Conservation (phyloP, 2,888 invertebrate genomes). For the Drosophila mimica region DNA sequence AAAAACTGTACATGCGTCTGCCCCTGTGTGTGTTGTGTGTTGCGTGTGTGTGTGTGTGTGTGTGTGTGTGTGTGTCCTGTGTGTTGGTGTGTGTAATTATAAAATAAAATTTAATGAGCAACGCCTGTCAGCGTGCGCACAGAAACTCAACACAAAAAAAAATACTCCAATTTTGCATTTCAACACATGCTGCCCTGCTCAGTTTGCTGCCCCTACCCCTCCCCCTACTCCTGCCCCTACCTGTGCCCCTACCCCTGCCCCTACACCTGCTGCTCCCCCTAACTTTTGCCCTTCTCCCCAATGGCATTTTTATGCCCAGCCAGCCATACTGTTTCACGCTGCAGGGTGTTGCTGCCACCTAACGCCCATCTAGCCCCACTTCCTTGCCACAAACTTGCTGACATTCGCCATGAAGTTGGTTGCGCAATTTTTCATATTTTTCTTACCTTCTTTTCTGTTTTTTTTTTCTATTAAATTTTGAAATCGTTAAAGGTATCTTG, state of each 20-base stretch:
- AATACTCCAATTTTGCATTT: constrained; percentile 63
- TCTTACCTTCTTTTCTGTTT: background rate
- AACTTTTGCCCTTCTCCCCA: background rate
- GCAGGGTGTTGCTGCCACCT: constrained; percentile 68
- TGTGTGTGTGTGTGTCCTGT: constrained; percentile 51
- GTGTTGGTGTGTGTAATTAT: constrained; percentile 77
- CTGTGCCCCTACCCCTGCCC: no score
- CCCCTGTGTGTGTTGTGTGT: constrained; percentile 51
- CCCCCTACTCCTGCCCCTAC: no score
- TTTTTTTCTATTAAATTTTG: constrained; percentile 29
- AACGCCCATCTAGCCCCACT: background rate
- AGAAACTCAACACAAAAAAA: constrained; percentile 25
- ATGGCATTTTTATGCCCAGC: constrained; percentile 70
- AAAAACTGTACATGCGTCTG: constrained; percentile 18
- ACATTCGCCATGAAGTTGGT: constrained; percentile 69
- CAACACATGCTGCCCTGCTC: constrained; percentile 66
- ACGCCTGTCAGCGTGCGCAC: constrained; percentile 64
- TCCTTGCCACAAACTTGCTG: constrained; percentile 60
- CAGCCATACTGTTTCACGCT: constrained; percentile 74
- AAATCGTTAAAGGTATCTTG: constrained; percentile 40
- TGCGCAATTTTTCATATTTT: constrained; percentile 35
- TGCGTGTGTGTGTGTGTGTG: constrained; percentile 26
- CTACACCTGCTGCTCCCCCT: no score
- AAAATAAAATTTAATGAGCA: constrained; percentile 81
- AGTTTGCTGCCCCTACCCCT: background rate